These are phyloP conservation scores for Microcebus tavaratra DNA, from an alignment of 2,113 vertebrate species.

Conservation along the genomic window DNA sequence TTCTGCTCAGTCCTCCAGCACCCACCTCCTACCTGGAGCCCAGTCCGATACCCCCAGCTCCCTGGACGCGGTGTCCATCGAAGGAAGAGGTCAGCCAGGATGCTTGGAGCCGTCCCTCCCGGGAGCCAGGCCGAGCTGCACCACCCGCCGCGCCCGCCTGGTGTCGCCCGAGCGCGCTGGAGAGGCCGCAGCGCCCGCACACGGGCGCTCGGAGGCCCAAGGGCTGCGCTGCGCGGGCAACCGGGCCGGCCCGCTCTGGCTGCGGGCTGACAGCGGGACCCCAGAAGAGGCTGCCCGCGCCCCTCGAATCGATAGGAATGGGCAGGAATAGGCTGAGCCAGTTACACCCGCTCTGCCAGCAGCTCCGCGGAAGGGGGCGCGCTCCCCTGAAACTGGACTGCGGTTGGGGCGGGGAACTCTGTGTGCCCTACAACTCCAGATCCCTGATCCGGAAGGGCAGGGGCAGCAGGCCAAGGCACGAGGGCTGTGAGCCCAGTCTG, in stretches of 20 bases:
- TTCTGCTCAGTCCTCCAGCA: neutral
- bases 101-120: accelerated
- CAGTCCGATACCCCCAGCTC: neutral
- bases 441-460: too few relatives aligned
- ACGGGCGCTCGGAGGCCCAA: too few relatives aligned
- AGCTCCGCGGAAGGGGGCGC: neutral
- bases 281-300: neutral
- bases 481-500: too few relatives aligned
- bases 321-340: neutral
- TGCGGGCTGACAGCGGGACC: neutral
- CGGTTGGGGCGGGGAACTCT: too few relatives aligned
- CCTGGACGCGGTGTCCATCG: neutral
- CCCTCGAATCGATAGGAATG: accelerated
- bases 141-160: slow-evolving; percentile 51
- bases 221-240: neutral
- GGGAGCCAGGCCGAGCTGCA: neutral
- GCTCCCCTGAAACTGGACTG: too few relatives aligned
- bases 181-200: neutral
- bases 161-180: slow-evolving; percentile 64
- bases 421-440: too few relatives aligned
- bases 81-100: neutral
- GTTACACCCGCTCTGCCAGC: accelerated
- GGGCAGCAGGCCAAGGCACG: too few relatives aligned
- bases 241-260: neutral
- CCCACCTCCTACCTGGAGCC: neutral